Evolutionary conservation across 2,797 vertebrate species (phyloP), one percentile per base, ranked within the genome.

Genomic region (Phyllotis vaccarum): DNA sequence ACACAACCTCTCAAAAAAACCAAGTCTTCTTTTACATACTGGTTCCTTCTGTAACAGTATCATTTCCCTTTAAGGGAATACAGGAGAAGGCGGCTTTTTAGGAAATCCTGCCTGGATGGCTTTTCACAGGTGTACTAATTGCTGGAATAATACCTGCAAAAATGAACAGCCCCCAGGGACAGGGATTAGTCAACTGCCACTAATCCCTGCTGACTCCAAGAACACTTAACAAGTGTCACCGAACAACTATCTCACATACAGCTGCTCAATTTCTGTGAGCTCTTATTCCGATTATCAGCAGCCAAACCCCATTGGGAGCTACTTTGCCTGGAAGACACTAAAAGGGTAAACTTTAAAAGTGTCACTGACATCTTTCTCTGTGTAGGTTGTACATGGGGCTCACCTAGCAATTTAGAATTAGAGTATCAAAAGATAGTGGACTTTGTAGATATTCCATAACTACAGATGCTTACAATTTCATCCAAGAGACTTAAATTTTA

Each of bases 211-310:
- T 60, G 74, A 66, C 72, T 24, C 78, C 27, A 68, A 68, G 40
- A 81, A 64, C 17, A 86, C 46, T 89, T 74, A 89, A 34, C 60
- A 93, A 96, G n/a, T 11, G 43, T 87, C 89, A 93, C 24, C 78
- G 87, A 96, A 78, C 70, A 91, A 86, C 86, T 92, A 40, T 54
- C 94, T 91, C 88, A 58, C 52, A 89, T 60, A 91, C 87, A 83
- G 31, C 40, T 40, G 90, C 76, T 92, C n/a, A 70, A 34, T 13
- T 56, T 95, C 58, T 19, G 43, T 17, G n/a, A 89, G 10, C 93
- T 76, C 29, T 85, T 82, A 54, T 52, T 86, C 66, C 79, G 64
- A 89, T 6, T 37, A 93, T 37, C 85, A 91, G 34, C n/a, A 95
- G 43, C 64, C 94, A 82, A 89, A 46, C 37, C 14, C 24, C 80